A percentile compares a stretch with the other conserved stretches of the same genome.
phyloP scores from a whole-genome alignment of 1,140 invertebrate species.

The Tenebrio molitor region DNA sequence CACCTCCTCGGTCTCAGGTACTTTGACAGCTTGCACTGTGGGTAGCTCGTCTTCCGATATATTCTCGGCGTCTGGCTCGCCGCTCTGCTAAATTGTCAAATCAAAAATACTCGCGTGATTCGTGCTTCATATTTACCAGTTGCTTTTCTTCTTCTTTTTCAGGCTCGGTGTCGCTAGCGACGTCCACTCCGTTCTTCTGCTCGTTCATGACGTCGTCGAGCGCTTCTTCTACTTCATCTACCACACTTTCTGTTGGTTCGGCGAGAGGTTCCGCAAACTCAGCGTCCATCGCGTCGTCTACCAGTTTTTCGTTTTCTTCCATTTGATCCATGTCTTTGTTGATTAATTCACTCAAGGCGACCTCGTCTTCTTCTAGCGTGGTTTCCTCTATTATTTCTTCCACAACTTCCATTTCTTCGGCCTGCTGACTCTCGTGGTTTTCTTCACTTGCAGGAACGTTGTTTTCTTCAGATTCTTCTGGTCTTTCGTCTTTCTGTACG shows the following conservation, averaged over 20 bases:
- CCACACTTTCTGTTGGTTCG: neutral
- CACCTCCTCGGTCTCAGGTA: slow-evolving; percentile 77
- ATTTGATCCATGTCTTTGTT: slow-evolving; percentile 16
- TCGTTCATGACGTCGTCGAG: neutral
- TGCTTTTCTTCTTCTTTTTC: neutral
- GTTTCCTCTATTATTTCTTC: slow-evolving; percentile 51
- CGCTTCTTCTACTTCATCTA: neutral
- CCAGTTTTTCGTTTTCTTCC: slow-evolving; percentile 29
- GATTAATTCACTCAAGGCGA: neutral
- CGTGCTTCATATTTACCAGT: neutral
- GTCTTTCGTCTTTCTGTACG: slow-evolving; percentile 39
- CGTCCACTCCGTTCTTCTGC: neutral
- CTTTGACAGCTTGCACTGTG: slow-evolving; percentile 64
- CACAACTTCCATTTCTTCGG: slow-evolving; percentile 60
- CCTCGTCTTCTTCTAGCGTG: slow-evolving; percentile 44
- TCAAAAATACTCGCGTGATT: neutral
- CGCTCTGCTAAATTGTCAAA: slow-evolving; percentile 59
- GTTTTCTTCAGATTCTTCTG: slow-evolving; percentile 23
- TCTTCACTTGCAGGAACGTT: slow-evolving; percentile 19
- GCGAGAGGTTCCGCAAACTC: neutral
- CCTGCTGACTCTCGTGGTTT: slow-evolving; percentile 41
- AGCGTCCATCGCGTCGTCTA: slow-evolving; percentile 42
- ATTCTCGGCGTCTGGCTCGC: slow-evolving; percentile 76
- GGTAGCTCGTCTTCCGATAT: slow-evolving; percentile 79
- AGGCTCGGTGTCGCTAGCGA: neutral